Percentiles rank a stretch among this genome's conserved stretches.
These are phyloP conservation scores for Mormyrus iriodes DNA, from an alignment of 2,113 vertebrate species.

Conservation along the genomic window DNA sequence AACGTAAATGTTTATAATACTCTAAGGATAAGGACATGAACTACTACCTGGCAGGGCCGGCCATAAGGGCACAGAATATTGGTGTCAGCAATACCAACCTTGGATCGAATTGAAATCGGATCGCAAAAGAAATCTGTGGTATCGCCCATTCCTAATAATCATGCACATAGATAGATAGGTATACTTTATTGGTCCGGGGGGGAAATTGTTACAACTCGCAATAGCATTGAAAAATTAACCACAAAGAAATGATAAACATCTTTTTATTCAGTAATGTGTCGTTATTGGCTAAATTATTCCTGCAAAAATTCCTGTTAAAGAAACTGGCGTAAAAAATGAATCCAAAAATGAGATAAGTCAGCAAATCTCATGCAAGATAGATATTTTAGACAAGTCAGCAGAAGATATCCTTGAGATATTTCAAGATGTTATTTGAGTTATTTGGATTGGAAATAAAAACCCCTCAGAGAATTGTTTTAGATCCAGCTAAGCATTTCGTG, in stretches of 20 bases:
- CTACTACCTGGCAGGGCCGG: background rate
- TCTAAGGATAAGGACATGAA: background rate
- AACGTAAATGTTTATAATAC: background rate
- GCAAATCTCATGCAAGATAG: background rate
- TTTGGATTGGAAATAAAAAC: background rate
- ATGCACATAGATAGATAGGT: background rate
- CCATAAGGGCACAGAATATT: background rate
- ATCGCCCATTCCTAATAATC: background rate
- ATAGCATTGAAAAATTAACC: background rate
- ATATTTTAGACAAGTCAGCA: background rate
- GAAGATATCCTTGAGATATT: background rate
- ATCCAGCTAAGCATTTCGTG: background rate
- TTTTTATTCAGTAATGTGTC: background rate
- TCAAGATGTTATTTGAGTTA: background rate
- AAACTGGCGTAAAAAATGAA: background rate
- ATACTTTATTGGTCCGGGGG: background rate
- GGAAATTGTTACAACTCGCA: background rate
- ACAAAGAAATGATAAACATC: background rate
- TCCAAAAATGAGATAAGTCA: background rate
- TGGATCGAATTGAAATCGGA: background rate
- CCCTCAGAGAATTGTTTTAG: background rate
- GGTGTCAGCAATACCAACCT: background rate
- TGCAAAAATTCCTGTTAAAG: background rate
- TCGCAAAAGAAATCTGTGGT: background rate
- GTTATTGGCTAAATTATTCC: background rate